Evolutionary conservation across 2,113 vertebrate genomes (phyloP).

Genomic region (Plectropomus leopardus): DNA sequence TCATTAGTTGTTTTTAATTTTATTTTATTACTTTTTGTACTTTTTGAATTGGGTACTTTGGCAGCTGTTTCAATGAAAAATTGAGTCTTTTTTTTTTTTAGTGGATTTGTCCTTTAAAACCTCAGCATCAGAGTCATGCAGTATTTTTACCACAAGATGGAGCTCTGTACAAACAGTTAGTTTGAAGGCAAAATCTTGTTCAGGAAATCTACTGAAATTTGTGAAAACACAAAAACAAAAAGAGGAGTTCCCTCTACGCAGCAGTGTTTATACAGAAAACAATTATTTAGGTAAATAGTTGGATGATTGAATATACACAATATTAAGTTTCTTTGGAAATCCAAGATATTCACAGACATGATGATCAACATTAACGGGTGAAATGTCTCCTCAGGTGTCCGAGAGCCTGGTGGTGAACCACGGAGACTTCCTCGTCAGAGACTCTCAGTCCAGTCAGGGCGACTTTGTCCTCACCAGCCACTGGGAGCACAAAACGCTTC

Average conservation of each 20-base stretch:
- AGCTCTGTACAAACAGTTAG: not conserved
- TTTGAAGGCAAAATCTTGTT: not conserved
- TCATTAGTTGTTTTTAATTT: no score
- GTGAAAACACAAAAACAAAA: not conserved
- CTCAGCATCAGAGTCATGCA: not conserved
- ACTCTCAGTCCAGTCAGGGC: conserved; percentile 91
- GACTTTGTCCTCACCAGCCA: conserved; percentile 92
- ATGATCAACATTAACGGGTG: not conserved
- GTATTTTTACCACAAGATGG: not conserved
- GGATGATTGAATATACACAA: not conserved
- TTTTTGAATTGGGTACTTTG: no score
- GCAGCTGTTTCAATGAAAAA: no score
- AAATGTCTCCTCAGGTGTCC: conserved; percentile 84
- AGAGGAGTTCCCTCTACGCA: not conserved
- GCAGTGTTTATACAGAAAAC: not conserved
- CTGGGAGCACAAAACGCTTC: conserved; percentile 90
- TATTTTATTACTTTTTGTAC: no score
- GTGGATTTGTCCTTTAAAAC: not conserved
- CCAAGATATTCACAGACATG: no score
- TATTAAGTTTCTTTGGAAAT: not conserved
- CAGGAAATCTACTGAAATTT: not conserved
- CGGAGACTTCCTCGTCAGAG: conserved; percentile 93
- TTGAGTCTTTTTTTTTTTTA: not conserved
- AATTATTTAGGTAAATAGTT: not conserved
- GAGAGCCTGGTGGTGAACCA: conserved; percentile 91